phyloP scores from a whole-genome alignment of 2,113 vertebrate species.

The Solenodon paradoxus region DNA sequence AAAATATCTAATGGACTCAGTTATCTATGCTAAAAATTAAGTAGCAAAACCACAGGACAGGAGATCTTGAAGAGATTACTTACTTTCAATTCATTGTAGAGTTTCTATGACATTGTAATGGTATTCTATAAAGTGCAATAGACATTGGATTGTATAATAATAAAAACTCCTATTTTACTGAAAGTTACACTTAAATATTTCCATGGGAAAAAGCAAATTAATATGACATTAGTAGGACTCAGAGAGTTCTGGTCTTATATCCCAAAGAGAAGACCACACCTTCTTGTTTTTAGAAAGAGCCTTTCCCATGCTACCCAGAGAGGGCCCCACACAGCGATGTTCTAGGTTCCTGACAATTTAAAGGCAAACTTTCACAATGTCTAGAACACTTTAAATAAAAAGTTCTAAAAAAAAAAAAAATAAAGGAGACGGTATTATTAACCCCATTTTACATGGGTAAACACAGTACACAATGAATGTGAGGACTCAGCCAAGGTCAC shows the following conservation, averaged over 20 bases:
- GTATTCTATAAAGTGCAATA: not conserved
- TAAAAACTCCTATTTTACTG: not conserved
- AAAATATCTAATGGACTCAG: conserved; percentile 15
- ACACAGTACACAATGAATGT: not conserved
- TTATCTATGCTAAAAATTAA: conserved; percentile 14
- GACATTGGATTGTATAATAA: not conserved
- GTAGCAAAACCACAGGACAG: not conserved
- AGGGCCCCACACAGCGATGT: no score
- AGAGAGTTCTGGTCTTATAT: not conserved
- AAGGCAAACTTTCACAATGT: no score
- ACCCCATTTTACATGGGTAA: not conserved
- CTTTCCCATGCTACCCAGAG: no score
- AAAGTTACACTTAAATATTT: conserved; percentile 27
- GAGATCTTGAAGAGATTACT: conserved; percentile 14
- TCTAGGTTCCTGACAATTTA: no score
- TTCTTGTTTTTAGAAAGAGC: not conserved
- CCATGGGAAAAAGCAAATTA: no score
- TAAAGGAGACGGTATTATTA: not conserved
- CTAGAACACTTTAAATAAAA: no score
- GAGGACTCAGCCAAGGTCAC: not conserved
- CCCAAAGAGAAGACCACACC: not conserved
- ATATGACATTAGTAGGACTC: not conserved
- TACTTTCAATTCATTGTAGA: conserved; percentile 22
- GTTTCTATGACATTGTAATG: not conserved
- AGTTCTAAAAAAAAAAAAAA: no score